These are phyloP conservation scores for Lepidurus couesii DNA, from an alignment of 1,140 invertebrate genomes.

Conservation along the genomic window DNA sequence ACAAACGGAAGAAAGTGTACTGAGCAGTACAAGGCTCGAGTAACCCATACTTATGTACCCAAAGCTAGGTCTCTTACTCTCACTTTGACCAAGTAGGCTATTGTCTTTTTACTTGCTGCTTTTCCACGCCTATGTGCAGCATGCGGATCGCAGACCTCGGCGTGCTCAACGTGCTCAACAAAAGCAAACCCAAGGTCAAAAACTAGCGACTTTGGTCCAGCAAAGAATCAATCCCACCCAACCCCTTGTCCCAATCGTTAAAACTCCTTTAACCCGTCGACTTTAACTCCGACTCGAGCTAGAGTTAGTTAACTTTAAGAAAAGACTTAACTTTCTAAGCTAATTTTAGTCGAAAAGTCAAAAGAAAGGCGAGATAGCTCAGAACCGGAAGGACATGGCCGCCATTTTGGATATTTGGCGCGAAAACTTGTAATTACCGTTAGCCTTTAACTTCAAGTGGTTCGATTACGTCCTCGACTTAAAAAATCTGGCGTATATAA, in stretches of 20 bases:
- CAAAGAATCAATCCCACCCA: no score
- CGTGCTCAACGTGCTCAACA: neutral
- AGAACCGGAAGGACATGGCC: neutral
- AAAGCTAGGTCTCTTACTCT: neutral
- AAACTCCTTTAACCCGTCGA: no score
- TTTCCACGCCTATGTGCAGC: slow-evolving; percentile 17
- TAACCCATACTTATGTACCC: neutral
- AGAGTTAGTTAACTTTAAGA: neutral
- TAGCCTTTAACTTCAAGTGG: neutral
- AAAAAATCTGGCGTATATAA: neutral
- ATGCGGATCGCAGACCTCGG: neutral
- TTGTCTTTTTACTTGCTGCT: neutral
- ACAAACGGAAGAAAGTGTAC: neutral
- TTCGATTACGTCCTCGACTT: neutral
- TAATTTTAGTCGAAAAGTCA: no score
- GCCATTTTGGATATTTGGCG: neutral
- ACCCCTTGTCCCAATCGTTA: no score
- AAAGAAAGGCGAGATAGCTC: no score
- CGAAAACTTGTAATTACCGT: neutral
- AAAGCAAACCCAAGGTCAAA: slow-evolving; percentile 1
- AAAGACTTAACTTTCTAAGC: neutral
- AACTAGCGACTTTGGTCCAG: neutral
- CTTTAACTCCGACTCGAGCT: no score
- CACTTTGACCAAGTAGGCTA: neutral
- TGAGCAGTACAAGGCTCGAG: neutral